Base-by-base conservation (phyloP, 1,140 invertebrate species). In the Metopolophium dirhodum region DNA sequence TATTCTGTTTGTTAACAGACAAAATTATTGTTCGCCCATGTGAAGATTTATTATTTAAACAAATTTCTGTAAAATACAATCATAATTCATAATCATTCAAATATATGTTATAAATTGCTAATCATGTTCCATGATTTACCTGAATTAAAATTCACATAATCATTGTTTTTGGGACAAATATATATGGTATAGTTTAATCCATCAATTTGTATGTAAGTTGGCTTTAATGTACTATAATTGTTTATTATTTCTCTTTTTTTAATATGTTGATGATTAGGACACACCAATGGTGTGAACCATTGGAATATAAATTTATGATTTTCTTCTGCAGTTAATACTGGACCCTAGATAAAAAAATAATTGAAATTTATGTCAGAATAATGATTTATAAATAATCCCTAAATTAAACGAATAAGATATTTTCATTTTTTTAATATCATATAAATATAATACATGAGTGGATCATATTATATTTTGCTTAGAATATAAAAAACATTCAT, bases 281-380 rank as follows among this genome's bases (percentile, higher is more conserved):
- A 93, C 3, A 51, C 91, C n/a, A 93, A 86, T 54, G 91, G 82
- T 35, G 91, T 93, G 20, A 51, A 54, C 91, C 91, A 93, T 26
- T 85, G 82, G 30, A 93, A 85, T 41, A 41, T 41, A 86, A 41
- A 93, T 26, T 6, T 51, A 93, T 93, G 0, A 37, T 93, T 93
- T 30, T 54, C 23, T 54, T 93, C 26, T 30, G 7, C 26, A 26
- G 26, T 26, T 30, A 93, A 57, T 26, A 57, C 35, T 93, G 91
- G 91, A 22, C 77, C 82, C 91, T 93, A 41, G 1, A 83, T 54
- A 91, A 77, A 86, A 57, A 86, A 47, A 68, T 18, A 47, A 49
- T 18, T 23, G 22, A 51, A 77, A 68, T 68, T n/a, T n/a, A 18
- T n/a, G 30, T 18, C 6, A 77, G 30, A 68, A n/a, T 77, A n/a